Conservation (phyloP, 2,797 vertebrate species). For the Acanthornis magna region DNA sequence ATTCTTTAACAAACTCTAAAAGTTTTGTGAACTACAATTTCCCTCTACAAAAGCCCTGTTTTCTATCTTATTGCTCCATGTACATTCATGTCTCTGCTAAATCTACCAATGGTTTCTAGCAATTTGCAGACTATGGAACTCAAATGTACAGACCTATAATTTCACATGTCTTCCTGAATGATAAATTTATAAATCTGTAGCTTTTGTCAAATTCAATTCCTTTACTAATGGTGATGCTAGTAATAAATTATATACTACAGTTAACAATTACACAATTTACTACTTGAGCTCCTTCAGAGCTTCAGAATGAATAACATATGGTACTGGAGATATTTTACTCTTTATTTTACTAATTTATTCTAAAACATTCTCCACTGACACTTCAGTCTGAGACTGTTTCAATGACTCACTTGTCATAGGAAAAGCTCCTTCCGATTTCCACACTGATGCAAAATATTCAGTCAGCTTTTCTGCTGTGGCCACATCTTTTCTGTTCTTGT, state of each 20-base stretch:
- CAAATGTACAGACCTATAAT: background rate
- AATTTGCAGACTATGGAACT: background rate
- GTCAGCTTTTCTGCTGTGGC: background rate
- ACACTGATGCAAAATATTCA: background rate
- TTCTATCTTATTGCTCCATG: background rate
- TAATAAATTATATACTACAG: conserved; percentile 3
- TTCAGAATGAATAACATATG: conserved; percentile 7
- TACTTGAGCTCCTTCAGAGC: background rate
- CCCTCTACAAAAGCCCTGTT: background rate
- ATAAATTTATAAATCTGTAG: background rate
- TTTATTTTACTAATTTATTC: conserved; percentile 31
- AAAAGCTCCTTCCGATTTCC: background rate
- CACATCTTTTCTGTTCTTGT: background rate
- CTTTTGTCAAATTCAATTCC: background rate
- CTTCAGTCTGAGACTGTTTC: background rate
- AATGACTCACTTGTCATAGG: background rate
- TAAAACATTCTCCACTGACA: background rate
- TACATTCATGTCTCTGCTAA: background rate
- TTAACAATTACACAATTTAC: conserved; percentile 33
- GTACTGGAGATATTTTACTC: background rate
- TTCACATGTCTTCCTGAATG: background rate
- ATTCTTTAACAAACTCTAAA: background rate
- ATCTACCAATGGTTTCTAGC: background rate
- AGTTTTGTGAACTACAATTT: background rate
- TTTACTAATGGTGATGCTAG: background rate